phyloP scores from a whole-genome alignment of 2,113 vertebrate genomes.

The Limanda limanda region DNA sequence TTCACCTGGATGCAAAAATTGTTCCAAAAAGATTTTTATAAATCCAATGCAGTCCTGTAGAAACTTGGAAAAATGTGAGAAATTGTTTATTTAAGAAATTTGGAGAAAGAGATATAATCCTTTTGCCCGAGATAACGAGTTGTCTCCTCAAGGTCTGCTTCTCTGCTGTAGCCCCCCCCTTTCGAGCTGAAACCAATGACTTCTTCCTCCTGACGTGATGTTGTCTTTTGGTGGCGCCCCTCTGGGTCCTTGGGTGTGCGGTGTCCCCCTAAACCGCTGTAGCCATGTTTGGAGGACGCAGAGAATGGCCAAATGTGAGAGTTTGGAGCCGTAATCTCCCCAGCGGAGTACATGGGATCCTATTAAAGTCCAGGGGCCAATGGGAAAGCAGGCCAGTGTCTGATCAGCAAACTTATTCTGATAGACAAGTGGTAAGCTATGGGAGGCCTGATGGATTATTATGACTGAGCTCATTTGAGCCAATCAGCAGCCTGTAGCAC shows the following conservation, averaged over 20 bases:
- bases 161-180: background rate
- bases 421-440: conserved; percentile 47
- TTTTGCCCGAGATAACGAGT: conserved; percentile 31
- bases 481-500: conserved; percentile 6
- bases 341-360: conserved; percentile 77
- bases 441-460: conserved; percentile 52
- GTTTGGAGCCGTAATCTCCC: conserved; percentile 79
- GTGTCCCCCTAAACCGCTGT: conserved; percentile 75
- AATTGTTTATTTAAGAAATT: conserved; percentile 7
- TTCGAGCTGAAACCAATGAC: conserved; percentile 35
- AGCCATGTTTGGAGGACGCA: conserved; percentile 78
- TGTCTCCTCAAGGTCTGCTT: conserved; percentile 24
- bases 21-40: conserved; percentile 33
- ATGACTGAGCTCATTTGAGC: conserved; percentile 50
- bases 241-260: conserved; percentile 41
- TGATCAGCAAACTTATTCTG: conserved; percentile 81
- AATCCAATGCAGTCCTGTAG: conserved; percentile 27
- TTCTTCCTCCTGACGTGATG: conserved; percentile 47
- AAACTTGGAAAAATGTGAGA: conserved; percentile 8
- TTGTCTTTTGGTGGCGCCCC: conserved; percentile 56
- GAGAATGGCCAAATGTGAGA: conserved; percentile 71
- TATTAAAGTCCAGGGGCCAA: conserved; percentile 83
- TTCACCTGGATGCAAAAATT: conserved; percentile 42
- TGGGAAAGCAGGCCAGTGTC: conserved; percentile 83
- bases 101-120: conserved; percentile 47